Conservation (phyloP, 2,888 invertebrate species). For the Allygus modestus region DNA sequence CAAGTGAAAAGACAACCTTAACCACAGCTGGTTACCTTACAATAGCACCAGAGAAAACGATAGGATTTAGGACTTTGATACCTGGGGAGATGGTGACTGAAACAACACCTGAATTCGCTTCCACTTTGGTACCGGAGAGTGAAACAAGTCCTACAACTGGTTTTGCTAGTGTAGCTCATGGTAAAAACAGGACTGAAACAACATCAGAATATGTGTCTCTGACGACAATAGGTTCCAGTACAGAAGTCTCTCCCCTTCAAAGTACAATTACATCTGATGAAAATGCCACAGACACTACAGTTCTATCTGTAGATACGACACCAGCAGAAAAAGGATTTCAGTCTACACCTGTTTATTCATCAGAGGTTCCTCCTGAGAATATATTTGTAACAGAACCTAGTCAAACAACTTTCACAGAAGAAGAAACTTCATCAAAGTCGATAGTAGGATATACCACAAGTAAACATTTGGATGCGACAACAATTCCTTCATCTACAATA, state of each 20-base stretch:
- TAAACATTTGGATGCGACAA: neutral
- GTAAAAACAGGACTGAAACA: neutral
- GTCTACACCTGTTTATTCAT: neutral
- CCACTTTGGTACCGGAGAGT: neutral
- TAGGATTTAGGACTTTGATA: neutral
- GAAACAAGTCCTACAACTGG: neutral
- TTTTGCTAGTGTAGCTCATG: neutral
- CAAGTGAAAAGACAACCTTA: neutral
- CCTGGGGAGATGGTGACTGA: neutral
- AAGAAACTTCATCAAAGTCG: neutral
- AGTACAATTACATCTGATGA: neutral
- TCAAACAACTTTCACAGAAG: neutral
- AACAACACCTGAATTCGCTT: neutral
- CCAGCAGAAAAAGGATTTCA: neutral
- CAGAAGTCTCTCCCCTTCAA: neutral
- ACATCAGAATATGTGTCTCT: neutral
- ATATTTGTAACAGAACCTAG: neutral
- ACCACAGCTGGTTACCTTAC: neutral
- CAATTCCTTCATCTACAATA: neutral
- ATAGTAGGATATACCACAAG: neutral
- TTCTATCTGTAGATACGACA: neutral
- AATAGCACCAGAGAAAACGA: neutral
- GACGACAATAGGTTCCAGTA: neutral
- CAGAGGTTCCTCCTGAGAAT: neutral
- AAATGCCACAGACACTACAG: neutral